Evolutionary conservation across 2,113 vertebrate species (phyloP).

Genomic region (Lichenostomus cassidix): DNA sequence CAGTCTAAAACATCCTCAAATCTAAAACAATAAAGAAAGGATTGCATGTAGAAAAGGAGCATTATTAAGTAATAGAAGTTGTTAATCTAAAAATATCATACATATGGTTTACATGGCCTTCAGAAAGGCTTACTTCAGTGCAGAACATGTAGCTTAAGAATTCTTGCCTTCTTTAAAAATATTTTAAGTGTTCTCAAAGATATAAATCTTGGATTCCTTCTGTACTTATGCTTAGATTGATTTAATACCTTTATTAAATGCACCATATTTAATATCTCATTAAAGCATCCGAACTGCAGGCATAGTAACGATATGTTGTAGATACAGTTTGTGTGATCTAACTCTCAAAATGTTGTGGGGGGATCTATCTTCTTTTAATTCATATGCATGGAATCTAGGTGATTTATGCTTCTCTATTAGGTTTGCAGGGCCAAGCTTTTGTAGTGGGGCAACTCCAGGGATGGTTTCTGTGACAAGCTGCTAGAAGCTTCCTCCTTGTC

Average conservation of each 20-base stretch:
- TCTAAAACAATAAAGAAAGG: not conserved
- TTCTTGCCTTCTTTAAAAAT: not conserved
- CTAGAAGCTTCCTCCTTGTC: not conserved
- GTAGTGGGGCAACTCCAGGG: rapidly evolving
- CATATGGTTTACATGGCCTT: not conserved
- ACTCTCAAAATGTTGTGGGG: not conserved
- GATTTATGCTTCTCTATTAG: not conserved
- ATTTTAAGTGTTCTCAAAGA: not conserved
- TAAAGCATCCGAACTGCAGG: not conserved
- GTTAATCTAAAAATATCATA: not conserved
- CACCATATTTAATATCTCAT: not conserved
- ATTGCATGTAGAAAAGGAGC: not conserved
- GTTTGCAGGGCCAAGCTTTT: rapidly evolving
- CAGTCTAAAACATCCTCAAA: not conserved
- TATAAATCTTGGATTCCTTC: not conserved
- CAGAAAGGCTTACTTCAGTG: not conserved
- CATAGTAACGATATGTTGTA: not conserved
- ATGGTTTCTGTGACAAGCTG: not conserved
- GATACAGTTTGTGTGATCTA: not conserved
- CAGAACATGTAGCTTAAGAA: not conserved
- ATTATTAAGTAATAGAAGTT: not conserved
- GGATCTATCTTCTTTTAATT: not conserved
- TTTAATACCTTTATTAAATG: not conserved
- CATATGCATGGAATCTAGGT: not conserved
- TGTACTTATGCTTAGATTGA: not conserved